These are phyloP conservation scores for Acanthopleura granulata DNA, from an alignment of 2,888 invertebrate genomes.

Conservation along the genomic window DNA sequence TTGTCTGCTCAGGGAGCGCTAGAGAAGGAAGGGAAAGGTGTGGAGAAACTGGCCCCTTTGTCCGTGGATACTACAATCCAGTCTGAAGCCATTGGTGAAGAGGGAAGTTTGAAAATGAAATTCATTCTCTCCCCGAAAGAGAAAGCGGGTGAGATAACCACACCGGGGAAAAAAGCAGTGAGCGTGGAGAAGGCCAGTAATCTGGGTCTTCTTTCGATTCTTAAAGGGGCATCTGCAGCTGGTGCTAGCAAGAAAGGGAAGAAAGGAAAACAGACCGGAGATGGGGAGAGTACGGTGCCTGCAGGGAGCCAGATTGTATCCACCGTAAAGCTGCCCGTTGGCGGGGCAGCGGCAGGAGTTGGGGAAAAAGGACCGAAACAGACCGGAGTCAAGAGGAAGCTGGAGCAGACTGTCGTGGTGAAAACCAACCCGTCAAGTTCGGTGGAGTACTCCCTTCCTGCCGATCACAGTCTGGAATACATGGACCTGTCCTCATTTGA, in stretches of 20 bases:
- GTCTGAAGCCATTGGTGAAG: slow-evolving; percentile 10
- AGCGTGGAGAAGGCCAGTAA: background rate
- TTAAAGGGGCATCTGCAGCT: background rate
- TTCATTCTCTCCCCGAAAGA: slow-evolving; percentile 36
- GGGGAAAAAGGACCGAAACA: background rate
- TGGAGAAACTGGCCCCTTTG: background rate
- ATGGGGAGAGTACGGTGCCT: background rate
- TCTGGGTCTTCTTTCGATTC: background rate
- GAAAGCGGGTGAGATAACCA: slow-evolving; percentile 8
- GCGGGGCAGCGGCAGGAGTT: background rate
- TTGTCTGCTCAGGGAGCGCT: too few species aligned
- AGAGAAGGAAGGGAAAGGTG: background rate
- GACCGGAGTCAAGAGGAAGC: background rate
- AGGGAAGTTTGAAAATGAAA: slow-evolving; percentile 38
- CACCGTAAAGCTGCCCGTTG: background rate
- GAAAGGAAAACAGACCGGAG: background rate
- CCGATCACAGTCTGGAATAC: background rate
- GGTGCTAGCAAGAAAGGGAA: background rate
- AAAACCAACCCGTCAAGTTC: background rate
- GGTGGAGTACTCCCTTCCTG: background rate
- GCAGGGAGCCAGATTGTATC: background rate
- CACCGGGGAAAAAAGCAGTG: background rate
- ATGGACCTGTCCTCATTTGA: slow-evolving; percentile 27
- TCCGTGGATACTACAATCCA: background rate
- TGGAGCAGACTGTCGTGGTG: background rate